Evolutionary conservation across 1,140 invertebrate genomes (phyloP).

Genomic region (Saccostrea glomerata): DNA sequence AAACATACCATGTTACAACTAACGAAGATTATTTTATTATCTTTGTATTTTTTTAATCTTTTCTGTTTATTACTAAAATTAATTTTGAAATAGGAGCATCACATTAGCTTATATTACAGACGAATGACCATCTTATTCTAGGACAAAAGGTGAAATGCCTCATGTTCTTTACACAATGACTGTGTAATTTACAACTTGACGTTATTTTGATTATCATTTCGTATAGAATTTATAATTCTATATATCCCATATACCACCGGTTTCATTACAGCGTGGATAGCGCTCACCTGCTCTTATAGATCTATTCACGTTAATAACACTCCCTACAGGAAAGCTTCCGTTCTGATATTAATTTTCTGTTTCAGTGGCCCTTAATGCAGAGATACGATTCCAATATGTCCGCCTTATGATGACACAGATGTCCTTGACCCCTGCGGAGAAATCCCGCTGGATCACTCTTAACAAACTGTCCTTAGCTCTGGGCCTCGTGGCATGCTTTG

Average conservation of each 20-base stretch:
- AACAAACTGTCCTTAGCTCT: slow-evolving; percentile 37
- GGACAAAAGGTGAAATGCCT: not conserved
- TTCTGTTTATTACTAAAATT: no score
- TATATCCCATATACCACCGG: no score
- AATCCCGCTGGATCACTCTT: slow-evolving; percentile 19
- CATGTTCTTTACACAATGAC: not conserved
- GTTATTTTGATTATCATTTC: not conserved
- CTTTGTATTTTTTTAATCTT: no score
- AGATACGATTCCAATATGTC: slow-evolving; percentile 49
- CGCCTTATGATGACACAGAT: slow-evolving; percentile 43
- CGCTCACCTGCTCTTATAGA: not conserved
- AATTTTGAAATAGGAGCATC: no score
- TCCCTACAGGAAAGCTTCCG: not conserved
- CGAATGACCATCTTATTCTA: not conserved
- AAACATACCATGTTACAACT: no score
- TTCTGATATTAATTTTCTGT: slow-evolving; percentile 34
- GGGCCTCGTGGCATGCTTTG: slow-evolving; percentile 37
- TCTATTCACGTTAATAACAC: not conserved
- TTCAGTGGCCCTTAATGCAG: slow-evolving; percentile 50
- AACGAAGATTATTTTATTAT: no score
- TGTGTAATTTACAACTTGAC: not conserved
- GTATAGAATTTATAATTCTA: not conserved
- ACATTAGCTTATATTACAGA: not conserved
- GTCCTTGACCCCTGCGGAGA: slow-evolving; percentile 45
- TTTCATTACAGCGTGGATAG: not conserved